Conservation (phyloP, 2,797 vertebrate species). For the Trachops cirrhosus region DNA sequence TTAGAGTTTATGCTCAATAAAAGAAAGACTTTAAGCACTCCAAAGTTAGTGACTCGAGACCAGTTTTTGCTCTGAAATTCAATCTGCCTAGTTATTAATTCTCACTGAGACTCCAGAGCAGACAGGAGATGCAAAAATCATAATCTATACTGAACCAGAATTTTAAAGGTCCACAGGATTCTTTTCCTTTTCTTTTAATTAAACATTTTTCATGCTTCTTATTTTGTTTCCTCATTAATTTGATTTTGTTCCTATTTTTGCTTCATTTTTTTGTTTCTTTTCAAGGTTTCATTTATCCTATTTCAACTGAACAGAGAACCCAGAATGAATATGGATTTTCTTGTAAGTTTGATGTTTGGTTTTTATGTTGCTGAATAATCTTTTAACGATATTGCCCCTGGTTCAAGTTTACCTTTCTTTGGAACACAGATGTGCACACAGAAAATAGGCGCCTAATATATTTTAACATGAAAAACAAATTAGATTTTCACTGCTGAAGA, state of each 20-base stretch:
- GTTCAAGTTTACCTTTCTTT: slow-evolving; percentile 74
- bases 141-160: slow-evolving; percentile 80
- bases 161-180: slow-evolving; percentile 79
- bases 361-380: slow-evolving; percentile 83
- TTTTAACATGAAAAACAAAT: slow-evolving; percentile 65
- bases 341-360: slow-evolving; percentile 94
- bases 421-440: slow-evolving; percentile 61
- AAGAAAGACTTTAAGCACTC: slow-evolving; percentile 86
- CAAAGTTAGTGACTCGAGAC: slow-evolving; percentile 89
- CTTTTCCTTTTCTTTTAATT: slow-evolving; percentile 82
- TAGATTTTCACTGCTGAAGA: slow-evolving; percentile 64
- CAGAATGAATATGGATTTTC: slow-evolving; percentile 97
- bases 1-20: slow-evolving; percentile 88
- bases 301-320: slow-evolving; percentile 96
- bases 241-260: slow-evolving; percentile 88
- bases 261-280: slow-evolving; percentile 86
- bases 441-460: slow-evolving; percentile 57
- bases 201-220: slow-evolving; percentile 87
- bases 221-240: slow-evolving; percentile 87
- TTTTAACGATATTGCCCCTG: slow-evolving; percentile 68
- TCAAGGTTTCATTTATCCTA: slow-evolving; percentile 99
- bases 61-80: slow-evolving; percentile 89
- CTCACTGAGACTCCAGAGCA: slow-evolving; percentile 87
- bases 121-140: slow-evolving; percentile 86
- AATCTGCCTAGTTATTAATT: slow-evolving; percentile 88